These are phyloP conservation scores for Cotesia typhae DNA, from an alignment of 1,140 invertebrate genomes.

Conservation along the genomic window DNA sequence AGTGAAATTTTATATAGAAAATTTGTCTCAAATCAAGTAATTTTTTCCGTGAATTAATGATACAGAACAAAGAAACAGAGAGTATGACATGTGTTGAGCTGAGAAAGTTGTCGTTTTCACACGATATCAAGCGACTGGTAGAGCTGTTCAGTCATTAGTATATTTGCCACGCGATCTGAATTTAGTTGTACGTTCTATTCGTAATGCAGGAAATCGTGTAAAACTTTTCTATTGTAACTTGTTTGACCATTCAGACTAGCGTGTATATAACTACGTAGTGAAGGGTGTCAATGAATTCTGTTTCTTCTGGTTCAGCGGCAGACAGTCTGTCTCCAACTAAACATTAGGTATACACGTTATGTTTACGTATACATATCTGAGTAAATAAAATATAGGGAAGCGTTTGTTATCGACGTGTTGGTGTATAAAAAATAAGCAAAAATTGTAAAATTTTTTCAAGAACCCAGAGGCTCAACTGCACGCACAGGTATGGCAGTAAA, in stretches of 20 bases:
- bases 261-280: neutral
- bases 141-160: conserved; percentile 19
- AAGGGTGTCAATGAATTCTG: conserved; percentile 2
- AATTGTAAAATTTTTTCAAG: conserved; percentile 3
- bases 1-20: too few relatives aligned
- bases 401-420: conserved; percentile 10
- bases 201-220: conserved; percentile 7
- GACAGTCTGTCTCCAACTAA: conserved; percentile 37
- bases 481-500: conserved; percentile 5
- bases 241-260: conserved; percentile 21
- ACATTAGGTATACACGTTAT: conserved; percentile 23
- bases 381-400: neutral
- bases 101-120: conserved; percentile 8
- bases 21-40: too few relatives aligned
- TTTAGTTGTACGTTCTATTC: neutral
- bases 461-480: conserved; percentile 7
- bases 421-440: conserved; percentile 14
- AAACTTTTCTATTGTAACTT: conserved; percentile 34
- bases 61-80: neutral
- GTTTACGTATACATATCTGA: too few relatives aligned
- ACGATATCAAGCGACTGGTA: neutral
- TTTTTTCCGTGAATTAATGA: too few relatives aligned
- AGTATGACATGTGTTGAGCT: neutral
- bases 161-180: conserved; percentile 32
- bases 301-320: conserved; percentile 32